These are phyloP conservation scores for Bryconaethiops microstoma DNA, from an alignment of 2,797 vertebrate genomes.

Conservation along the genomic window DNA sequence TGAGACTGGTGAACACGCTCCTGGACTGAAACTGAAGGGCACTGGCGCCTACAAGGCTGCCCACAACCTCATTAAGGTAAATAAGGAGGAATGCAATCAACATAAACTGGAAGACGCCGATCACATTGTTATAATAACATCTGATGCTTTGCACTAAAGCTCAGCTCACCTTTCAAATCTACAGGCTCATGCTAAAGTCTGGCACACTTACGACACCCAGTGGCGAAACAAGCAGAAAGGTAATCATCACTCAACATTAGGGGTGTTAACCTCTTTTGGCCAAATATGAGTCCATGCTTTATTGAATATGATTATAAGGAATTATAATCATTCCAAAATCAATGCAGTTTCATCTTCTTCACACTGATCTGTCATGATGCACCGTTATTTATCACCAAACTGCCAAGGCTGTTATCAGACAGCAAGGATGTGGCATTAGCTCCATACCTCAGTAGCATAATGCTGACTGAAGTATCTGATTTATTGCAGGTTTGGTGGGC, in stretches of 20 bases:
- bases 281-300: background rate
- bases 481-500: slow-evolving; percentile 83
- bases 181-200: slow-evolving; percentile 89
- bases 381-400: background rate
- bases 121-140: slow-evolving; percentile 4
- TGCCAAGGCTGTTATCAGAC: background rate
- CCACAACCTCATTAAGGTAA: slow-evolving; percentile 92
- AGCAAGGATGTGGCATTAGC: background rate
- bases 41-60: slow-evolving; percentile 86
- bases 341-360: background rate
- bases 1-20: slow-evolving; percentile 89
- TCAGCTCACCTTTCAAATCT: slow-evolving; percentile 32
- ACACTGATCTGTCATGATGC: background rate
- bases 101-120: background rate
- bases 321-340: background rate
- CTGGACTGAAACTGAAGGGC: slow-evolving; percentile 85
- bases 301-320: background rate
- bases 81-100: slow-evolving; percentile 15
- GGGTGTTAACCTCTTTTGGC: background rate
- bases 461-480: slow-evolving; percentile 7
- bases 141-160: background rate
- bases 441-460: background rate
- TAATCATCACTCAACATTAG: slow-evolving; percentile 54
- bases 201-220: slow-evolving; percentile 87
- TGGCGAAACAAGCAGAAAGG: slow-evolving; percentile 89